These are phyloP conservation scores for Ctenoplectra terminalis DNA, from an alignment of 1,140 invertebrate genomes.

Conservation along the genomic window DNA sequence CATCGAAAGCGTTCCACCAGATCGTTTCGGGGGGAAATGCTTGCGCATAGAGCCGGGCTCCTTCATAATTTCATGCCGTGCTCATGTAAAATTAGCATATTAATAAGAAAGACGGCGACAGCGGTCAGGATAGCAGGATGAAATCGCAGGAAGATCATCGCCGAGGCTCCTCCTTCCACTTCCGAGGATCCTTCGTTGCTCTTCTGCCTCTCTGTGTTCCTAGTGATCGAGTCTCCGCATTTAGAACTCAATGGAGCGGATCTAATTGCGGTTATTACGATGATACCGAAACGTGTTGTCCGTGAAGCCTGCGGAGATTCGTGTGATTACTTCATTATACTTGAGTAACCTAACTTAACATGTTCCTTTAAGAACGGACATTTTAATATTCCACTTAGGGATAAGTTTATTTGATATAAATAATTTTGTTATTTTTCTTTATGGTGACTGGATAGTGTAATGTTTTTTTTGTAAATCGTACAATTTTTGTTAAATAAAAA, in stretches of 20 bases:
- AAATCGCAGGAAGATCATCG: constrained; percentile 74
- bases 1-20: constrained; percentile 38
- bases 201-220: constrained; percentile 77
- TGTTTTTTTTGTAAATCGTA: no score
- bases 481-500: no score
- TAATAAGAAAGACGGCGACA: constrained; percentile 83
- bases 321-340: no score
- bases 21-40: constrained; percentile 2
- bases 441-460: no score
- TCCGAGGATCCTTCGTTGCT: constrained; percentile 74
- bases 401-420: no score
- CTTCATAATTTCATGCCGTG: constrained; percentile 58
- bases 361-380: not conserved
- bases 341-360: not conserved
- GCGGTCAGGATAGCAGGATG: constrained; percentile 82
- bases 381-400: not conserved
- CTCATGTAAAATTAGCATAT: constrained; percentile 81
- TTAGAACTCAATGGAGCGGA: constrained; percentile 83
- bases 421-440: no score
- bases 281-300: not conserved
- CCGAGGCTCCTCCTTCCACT: constrained; percentile 64
- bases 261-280: constrained; percentile 77
- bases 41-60: not conserved
- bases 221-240: constrained; percentile 81
- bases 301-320: not conserved